Evolutionary conservation across 2,797 vertebrate genomes (phyloP), one percentile per base, ranked within the genome.

Genomic region (Phrynocephalus forsythii): DNA sequence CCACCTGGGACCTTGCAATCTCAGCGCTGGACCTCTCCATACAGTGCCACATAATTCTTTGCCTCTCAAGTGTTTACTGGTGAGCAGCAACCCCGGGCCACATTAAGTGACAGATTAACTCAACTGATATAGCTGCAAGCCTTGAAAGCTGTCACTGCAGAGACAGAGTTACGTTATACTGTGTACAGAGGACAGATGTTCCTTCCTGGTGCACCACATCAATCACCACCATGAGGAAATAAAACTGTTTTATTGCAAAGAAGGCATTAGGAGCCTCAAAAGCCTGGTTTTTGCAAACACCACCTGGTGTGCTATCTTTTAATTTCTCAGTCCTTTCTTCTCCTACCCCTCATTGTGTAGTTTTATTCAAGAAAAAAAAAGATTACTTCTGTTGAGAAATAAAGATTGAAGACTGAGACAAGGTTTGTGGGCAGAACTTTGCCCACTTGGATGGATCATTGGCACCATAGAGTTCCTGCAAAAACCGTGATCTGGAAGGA

Each of bases 181-280:
- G 4, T 52, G 18, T 83, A 89, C 66, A 24, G 1, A 79, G 69
- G 15, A 16, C 75, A 30, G 11, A 77, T 91, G 94, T 77, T 8
- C 63, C 16, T 60, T 72, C 60, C 18, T 5, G 6, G 63, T 9
- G 71, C 28, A 60, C 4, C 0, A 0, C 79, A 56, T 85, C n/a
- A 60, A 84, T 87, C 82, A 24, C 44, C 85, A 87, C 7, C 76
- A 67, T 50, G 90, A 88, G 84, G 26, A 13, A 82, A 77, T 60
- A 50, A 6, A 78, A 83, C 11, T 3, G 2, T 3, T 56, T 1
- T 52, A 22, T 79, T 85, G 88, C 79, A 92, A 10, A 72, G 79
- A 48, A 81, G 48, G 13, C 52, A 80, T 81, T 69, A 84, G 73
- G 93, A 85, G 16, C 75, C 26, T 87, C 28, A 10, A 16, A 86